These are phyloP conservation scores for Paramormyrops kingsleyae DNA, from an alignment of 2,113 vertebrate genomes.

Conservation along the genomic window DNA sequence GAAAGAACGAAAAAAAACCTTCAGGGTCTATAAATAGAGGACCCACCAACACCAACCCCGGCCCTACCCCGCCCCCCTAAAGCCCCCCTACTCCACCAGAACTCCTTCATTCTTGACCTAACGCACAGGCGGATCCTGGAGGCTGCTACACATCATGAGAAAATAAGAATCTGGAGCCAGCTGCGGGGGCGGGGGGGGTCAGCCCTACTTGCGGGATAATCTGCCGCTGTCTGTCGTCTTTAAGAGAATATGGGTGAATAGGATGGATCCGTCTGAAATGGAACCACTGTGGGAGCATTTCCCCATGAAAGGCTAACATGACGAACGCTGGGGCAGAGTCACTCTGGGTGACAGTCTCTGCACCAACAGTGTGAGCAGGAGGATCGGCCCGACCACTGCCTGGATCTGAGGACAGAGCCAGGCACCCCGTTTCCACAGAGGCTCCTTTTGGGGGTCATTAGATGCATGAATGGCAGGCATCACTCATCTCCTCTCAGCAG, in stretches of 20 bases:
- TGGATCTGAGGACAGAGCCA: neutral
- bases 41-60: neutral
- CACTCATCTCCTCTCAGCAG: neutral
- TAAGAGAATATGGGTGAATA: neutral
- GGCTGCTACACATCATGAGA: neutral
- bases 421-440: neutral
- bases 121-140: neutral
- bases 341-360: neutral
- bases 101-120: constrained; percentile 14
- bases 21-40: constrained; percentile 10
- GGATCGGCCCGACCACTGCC: neutral
- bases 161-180: neutral
- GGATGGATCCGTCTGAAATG: neutral
- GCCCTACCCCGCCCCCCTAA: constrained; percentile 9
- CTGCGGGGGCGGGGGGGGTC: neutral
- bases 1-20: neutral
- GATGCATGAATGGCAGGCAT: neutral
- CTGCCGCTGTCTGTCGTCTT: neutral
- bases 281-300: neutral
- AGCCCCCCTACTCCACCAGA: neutral
- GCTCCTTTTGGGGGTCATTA: neutral
- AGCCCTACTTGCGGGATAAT: neutral
- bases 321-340: neutral
- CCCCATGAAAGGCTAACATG: neutral
- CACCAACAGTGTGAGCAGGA: no score